These are phyloP conservation scores for Danio jaintianensis DNA, from an alignment of 2,797 vertebrate species.

Conservation along the genomic window DNA sequence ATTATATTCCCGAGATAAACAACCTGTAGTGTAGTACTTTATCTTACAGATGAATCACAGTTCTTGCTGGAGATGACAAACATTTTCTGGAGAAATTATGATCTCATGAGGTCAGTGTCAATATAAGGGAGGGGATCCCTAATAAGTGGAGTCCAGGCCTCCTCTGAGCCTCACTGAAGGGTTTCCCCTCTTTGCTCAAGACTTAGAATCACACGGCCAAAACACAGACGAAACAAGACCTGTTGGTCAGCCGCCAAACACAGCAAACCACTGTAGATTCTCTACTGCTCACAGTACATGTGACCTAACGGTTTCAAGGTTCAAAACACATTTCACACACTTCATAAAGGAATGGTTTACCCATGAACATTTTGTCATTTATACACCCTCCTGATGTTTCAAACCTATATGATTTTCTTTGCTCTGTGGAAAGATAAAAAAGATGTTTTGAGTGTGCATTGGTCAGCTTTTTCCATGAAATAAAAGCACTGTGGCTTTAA, in stretches of 20 bases:
- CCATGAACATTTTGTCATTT: constrained; percentile 1
- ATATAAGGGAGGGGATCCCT: constrained; percentile 32
- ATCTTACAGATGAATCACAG: background rate
- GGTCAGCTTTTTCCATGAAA: background rate
- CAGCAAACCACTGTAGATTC: constrained; percentile 49
- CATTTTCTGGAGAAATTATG: constrained; percentile 41
- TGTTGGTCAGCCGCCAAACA: constrained; percentile 52
- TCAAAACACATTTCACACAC: constrained; percentile 47
- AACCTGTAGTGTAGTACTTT: background rate
- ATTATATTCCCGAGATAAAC: background rate
- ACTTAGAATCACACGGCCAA: constrained; percentile 12
- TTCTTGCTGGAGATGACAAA: constrained; percentile 34
- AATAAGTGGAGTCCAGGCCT: constrained; percentile 14
- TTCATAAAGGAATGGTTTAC: background rate
- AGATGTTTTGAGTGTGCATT: background rate
- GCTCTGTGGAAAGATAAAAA: background rate
- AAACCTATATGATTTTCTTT: background rate
- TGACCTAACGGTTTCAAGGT: constrained; percentile 45
- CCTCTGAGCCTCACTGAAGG: constrained; percentile 43
- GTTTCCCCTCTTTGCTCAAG: constrained; percentile 50
- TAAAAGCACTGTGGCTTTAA: background rate
- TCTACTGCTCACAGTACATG: constrained; percentile 44
- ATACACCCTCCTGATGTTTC: background rate
- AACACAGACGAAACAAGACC: constrained; percentile 50
- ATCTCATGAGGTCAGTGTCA: constrained; percentile 48